Conservation (phyloP, 1,140 invertebrate genomes). For the Drepana arcuata region DNA sequence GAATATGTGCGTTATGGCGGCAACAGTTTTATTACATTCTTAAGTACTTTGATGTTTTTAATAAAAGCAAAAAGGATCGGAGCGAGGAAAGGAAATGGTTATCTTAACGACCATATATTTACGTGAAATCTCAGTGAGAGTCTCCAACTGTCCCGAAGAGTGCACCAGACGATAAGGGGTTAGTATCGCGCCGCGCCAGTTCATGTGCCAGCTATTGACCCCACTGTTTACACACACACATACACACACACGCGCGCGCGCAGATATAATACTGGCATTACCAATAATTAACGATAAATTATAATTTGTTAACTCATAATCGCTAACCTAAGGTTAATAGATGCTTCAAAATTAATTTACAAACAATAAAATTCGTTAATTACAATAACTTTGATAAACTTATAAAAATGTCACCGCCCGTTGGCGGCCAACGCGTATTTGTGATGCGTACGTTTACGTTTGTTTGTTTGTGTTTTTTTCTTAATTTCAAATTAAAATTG, state of each 20-base stretch:
- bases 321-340: slow-evolving; percentile 15
- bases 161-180: slow-evolving; percentile 46
- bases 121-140: slow-evolving; percentile 54
- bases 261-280: slow-evolving; percentile 26
- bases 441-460: slow-evolving; percentile 4
- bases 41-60: slow-evolving; percentile 24
- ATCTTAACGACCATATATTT: slow-evolving; percentile 62
- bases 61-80: slow-evolving; percentile 49
- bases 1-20: slow-evolving; percentile 17
- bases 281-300: slow-evolving; percentile 39
- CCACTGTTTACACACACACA: slow-evolving; percentile 56
- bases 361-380: slow-evolving; percentile 13
- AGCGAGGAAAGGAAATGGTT: slow-evolving; percentile 52
- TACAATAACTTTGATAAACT: slow-evolving; percentile 12
- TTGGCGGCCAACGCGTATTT: not conserved
- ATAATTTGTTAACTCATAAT: slow-evolving; percentile 8
- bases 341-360: slow-evolving; percentile 30
- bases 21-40: too few species aligned
- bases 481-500: slow-evolving; percentile 51
- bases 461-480: too few species aligned
- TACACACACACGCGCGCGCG: too few species aligned
- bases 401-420: slow-evolving; percentile 4
- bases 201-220: slow-evolving; percentile 66
- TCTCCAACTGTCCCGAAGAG: slow-evolving; percentile 39
- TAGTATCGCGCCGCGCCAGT: slow-evolving; percentile 36